A percentile compares a stretch with the other conserved stretches of the same genome.
These are phyloP conservation scores for Onychomys arenicola DNA, from an alignment of 2,797 vertebrate species.

Conservation along the genomic window DNA sequence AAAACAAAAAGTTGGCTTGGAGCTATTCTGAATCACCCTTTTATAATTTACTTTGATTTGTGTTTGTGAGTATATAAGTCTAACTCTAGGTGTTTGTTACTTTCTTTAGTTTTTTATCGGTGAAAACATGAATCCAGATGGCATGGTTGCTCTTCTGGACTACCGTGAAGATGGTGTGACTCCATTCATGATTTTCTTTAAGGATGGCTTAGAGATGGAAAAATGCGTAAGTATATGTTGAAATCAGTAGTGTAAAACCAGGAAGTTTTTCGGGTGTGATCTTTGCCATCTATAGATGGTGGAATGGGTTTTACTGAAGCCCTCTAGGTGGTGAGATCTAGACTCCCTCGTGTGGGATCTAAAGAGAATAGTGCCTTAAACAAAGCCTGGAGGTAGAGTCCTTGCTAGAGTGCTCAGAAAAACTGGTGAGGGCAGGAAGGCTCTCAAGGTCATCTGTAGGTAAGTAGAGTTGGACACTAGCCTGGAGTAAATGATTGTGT, in stretches of 20 bases:
- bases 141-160: too few relatives aligned
- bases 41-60: background rate
- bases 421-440: too few relatives aligned
- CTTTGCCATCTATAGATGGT: background rate
- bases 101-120: background rate
- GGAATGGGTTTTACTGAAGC: background rate
- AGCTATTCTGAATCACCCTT: background rate
- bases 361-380: background rate
- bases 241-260: background rate
- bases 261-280: background rate
- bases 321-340: background rate
- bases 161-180: too few relatives aligned
- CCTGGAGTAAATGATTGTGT: background rate
- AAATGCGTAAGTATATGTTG: constrained; percentile 85
- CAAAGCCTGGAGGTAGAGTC: too few relatives aligned
- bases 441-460: background rate
- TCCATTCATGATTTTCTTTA: too few relatives aligned
- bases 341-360: background rate
- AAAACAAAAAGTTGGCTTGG: background rate
- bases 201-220: too few relatives aligned
- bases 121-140: too few relatives aligned
- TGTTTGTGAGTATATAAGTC: background rate
- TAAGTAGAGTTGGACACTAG: background rate
- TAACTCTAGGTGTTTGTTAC: constrained; percentile 50
- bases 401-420: background rate